Percentiles rank a stretch among this genome's conserved stretches.
Evolutionary conservation across 2,888 invertebrate genomes (phyloP).

Genomic region (Heliconius hortense): DNA sequence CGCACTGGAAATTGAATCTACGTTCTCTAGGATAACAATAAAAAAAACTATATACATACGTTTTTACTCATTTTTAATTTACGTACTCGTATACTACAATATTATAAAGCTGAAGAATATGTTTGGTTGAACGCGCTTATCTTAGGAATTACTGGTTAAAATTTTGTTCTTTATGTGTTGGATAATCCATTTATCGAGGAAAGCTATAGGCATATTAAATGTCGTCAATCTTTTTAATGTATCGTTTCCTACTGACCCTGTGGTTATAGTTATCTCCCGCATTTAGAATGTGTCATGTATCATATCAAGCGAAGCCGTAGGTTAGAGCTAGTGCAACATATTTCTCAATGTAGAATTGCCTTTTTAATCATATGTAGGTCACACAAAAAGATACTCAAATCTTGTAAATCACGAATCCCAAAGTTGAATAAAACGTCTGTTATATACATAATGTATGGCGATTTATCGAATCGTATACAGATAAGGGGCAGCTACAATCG

Average conservation of each 20-base stretch:
- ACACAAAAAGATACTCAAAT: conserved; percentile 6
- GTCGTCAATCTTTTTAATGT: too few species aligned
- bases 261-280: too few species aligned
- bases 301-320: neutral
- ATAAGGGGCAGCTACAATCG: conserved; percentile 23
- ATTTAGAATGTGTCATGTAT: neutral
- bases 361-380: conserved; percentile 1
- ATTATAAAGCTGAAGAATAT: neutral
- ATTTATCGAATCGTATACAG: conserved; percentile 15
- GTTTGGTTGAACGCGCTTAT: neutral
- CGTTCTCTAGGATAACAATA: too few species aligned
- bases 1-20: too few species aligned
- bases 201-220: too few species aligned
- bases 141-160: neutral
- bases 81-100: too few species aligned
- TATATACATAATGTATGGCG: conserved; percentile 16
- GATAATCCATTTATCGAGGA: neutral
- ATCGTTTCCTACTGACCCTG: too few species aligned
- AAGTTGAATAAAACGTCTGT: conserved; percentile 8
- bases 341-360: neutral
- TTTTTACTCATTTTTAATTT: too few species aligned
- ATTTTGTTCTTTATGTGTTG: too few species aligned
- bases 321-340: neutral
- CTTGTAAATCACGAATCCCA: conserved; percentile 7
- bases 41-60: too few species aligned